A percentile compares a stretch with the other conserved stretches of the same genome.
These are phyloP conservation scores for Lamellibrachia satsuma DNA, from an alignment of 2,888 invertebrate species.

Conservation along the genomic window DNA sequence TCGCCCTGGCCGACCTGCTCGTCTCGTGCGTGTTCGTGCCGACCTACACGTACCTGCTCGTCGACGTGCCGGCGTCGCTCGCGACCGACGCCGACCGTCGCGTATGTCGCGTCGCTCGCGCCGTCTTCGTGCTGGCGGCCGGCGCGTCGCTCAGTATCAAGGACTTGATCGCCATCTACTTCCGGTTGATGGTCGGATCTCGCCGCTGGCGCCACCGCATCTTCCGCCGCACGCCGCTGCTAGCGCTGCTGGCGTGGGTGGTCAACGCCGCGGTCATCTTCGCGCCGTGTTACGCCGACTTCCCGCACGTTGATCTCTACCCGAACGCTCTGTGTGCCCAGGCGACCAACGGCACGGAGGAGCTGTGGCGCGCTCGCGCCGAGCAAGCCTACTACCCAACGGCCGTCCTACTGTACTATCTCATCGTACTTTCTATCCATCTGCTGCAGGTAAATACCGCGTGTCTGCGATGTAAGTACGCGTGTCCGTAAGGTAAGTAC, in stretches of 20 bases:
- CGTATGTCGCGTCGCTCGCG: constrained; percentile 26
- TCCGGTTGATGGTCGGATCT: constrained; percentile 32
- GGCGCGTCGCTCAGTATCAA: constrained; percentile 36
- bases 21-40: constrained; percentile 38
- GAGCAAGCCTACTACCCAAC: not conserved
- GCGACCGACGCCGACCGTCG: not conserved
- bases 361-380: not conserved
- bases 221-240: constrained; percentile 29
- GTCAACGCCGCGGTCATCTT: constrained; percentile 35
- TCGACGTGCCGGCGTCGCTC: constrained; percentile 25
- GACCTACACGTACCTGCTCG: constrained; percentile 39
- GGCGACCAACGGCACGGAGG: constrained; percentile 18
- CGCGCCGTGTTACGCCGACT: constrained; percentile 33
- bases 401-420: constrained; percentile 22
- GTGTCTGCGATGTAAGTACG: too few relatives aligned
- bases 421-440: constrained; percentile 32
- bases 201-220: constrained; percentile 25
- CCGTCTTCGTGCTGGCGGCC: constrained; percentile 36
- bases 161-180: constrained; percentile 36
- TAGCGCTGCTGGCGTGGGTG: constrained; percentile 32
- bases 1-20: constrained; percentile 36
- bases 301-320: constrained; percentile 36
- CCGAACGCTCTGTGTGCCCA: constrained; percentile 29
- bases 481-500: too few relatives aligned
- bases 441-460: constrained; percentile 29